Conservation (phyloP, 1,140 invertebrate genomes). For the Drosophila lacteicornis region DNA sequence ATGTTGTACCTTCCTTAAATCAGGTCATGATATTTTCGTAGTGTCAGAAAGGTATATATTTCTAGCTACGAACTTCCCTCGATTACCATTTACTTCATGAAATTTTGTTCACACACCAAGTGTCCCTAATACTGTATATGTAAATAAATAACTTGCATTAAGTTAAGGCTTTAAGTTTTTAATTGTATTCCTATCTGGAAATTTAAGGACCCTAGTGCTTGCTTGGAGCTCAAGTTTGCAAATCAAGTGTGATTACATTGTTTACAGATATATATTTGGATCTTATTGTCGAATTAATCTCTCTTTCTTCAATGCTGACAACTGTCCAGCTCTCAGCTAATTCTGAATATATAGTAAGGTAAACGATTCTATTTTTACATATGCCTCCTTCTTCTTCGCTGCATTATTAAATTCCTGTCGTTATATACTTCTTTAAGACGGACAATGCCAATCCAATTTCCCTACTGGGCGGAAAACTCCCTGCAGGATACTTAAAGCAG, state of each 20-base stretch:
- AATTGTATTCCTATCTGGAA: not conserved
- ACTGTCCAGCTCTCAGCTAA: not conserved
- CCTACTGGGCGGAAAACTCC: not conserved
- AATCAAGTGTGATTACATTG: constrained; percentile 4
- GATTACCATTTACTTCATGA: too few species aligned
- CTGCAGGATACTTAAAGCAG: constrained; percentile 11
- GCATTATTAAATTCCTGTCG: not conserved
- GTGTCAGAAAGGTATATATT: too few species aligned
- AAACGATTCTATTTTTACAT: not conserved
- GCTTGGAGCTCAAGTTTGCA: too few species aligned
- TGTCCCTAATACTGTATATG: too few species aligned
- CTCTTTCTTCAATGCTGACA: not conserved
- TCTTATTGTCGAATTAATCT: not conserved
- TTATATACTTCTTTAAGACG: not conserved
- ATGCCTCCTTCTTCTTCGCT: too few species aligned
- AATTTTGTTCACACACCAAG: not conserved
- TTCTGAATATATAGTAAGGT: not conserved
- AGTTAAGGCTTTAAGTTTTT: too few species aligned
- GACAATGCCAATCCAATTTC: constrained; percentile 8
- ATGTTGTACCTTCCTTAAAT: too few species aligned
- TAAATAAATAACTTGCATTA: not conserved
- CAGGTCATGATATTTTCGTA: too few species aligned
- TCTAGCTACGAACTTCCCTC: not conserved
- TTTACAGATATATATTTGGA: constrained; percentile 1
- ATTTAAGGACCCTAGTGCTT: not conserved